phyloP scores from a whole-genome alignment of 2,113 vertebrate species.

The Petromus typicus region DNA sequence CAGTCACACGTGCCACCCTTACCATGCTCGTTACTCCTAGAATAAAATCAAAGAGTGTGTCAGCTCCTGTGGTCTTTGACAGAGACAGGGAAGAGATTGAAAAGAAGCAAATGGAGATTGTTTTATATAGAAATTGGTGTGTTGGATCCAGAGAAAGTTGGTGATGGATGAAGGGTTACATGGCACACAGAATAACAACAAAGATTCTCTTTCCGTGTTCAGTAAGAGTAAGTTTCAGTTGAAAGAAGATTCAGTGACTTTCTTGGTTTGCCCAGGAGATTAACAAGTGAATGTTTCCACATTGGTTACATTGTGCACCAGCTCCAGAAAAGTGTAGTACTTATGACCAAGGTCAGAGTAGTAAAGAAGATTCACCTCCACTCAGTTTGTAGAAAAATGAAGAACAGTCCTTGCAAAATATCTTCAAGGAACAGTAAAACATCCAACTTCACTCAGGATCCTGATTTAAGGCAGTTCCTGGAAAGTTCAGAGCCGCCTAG shows the following conservation, averaged over 20 bases:
- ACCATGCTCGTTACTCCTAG: slow-evolving; percentile 92
- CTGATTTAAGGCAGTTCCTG: background rate
- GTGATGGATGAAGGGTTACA: slow-evolving; percentile 99
- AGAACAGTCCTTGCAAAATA: background rate
- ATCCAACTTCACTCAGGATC: background rate
- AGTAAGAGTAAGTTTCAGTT: slow-evolving; percentile 88
- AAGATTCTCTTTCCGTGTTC: slow-evolving; percentile 91
- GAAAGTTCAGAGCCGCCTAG: slow-evolving; percentile 91
- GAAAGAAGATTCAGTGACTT: slow-evolving; percentile 99
- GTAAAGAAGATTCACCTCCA: background rate
- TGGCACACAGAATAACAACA: slow-evolving; percentile 97
- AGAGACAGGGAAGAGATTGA: slow-evolving; percentile 95
- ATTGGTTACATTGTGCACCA: slow-evolving; percentile 92
- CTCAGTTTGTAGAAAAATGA: background rate
- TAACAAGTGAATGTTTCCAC: slow-evolving; percentile 94
- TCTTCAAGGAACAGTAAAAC: background rate
- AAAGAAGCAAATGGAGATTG: slow-evolving; percentile 93
- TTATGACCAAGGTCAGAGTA: background rate
- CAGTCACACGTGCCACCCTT: slow-evolving; percentile 95
- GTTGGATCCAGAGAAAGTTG: slow-evolving; percentile 98
- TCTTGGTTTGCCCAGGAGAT: slow-evolving; percentile 96
- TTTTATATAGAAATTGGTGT: slow-evolving; percentile 96
- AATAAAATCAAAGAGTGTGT: slow-evolving; percentile 87
- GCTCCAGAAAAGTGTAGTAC: background rate
- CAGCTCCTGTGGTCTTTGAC: slow-evolving; percentile 77